Evolutionary conservation across 2,888 invertebrate species (phyloP), one percentile per base, ranked within the genome.

Genomic region (Chymomyza fuscimana): DNA sequence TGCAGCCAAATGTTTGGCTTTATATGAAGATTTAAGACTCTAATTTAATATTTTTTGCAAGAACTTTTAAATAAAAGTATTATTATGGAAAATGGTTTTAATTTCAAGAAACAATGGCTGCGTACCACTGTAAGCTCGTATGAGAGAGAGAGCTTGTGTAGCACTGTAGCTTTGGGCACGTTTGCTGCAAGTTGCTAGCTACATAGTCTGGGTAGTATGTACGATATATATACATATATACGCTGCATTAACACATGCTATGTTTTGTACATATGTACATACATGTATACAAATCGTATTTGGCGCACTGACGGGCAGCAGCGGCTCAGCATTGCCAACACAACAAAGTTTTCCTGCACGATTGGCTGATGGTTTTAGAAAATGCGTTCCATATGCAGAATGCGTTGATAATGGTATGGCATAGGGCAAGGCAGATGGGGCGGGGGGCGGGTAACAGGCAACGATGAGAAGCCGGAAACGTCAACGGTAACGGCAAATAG

Each of bases 271-370:
- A 22, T 22, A 22, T 22, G 22, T 22, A 22, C 3, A 3, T 22
- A 22, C 3, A 3, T 22, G 3, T 22, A 22, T 22, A 46, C 40
- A 46, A 46, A 25, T 50, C 52, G 52, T 22, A 15, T 29, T 36
- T 51, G 63, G 16, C n/a, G 29, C 52, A 29, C 15, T 25, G 29
- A 63, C 29, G 19, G 56, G 56, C 56, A 64, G 56, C 56, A 64
- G 32, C 16, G 25, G 54, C 52, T 63, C 32, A 32, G 40, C 40
- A 46, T 36, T 36, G 40, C 40, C 40, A 46, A 12, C 40, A 36
- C 16, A 22, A 50, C 15, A 63, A 51, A 52, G 51, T 52, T 52
- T 22, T 56, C 16, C 25, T 66, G 29, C 19, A 59, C 56, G 19
- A 52, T 54, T 54, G 54, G 54, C 54, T 22, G 16, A n/a, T 9